Evolutionary conservation across 2,113 vertebrate species (phyloP).

Genomic region (Ameiurus melas): DNA sequence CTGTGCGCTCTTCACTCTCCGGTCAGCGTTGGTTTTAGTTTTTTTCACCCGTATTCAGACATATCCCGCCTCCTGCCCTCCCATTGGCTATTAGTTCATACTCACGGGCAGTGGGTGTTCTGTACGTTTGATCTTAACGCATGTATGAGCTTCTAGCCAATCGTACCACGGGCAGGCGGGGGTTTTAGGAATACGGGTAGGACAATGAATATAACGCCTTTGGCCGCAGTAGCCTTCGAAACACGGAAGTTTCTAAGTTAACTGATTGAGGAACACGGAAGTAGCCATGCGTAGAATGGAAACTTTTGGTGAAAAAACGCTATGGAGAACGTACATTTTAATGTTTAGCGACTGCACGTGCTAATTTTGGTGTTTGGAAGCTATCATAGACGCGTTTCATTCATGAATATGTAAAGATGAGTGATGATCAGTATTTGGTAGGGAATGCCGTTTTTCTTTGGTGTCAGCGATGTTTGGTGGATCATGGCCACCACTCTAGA

Average conservation of each 20-base stretch:
- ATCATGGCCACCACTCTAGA: background rate
- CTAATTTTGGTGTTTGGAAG: background rate
- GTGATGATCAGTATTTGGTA: background rate
- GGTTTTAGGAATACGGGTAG: slow-evolving; percentile 3
- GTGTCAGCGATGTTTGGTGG: background rate
- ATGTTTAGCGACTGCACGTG: background rate
- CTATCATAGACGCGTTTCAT: background rate
- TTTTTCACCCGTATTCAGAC: slow-evolving; percentile 23
- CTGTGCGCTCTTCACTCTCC: background rate
- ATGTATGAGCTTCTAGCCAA: background rate
- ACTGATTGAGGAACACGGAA: slow-evolving; percentile 46
- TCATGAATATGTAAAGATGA: background rate
- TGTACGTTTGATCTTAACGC: background rate
- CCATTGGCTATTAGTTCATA: background rate
- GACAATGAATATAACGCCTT: background rate
- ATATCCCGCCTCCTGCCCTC: background rate
- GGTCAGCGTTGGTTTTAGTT: background rate
- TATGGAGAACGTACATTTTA: too few relatives aligned
- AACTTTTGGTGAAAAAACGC: background rate
- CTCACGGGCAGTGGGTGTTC: background rate
- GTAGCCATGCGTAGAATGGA: background rate
- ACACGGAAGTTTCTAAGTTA: slow-evolving; percentile 52
- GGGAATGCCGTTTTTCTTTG: background rate
- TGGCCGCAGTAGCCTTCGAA: slow-evolving; percentile 47
- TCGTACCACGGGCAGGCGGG: background rate